Base-by-base conservation (phyloP, 1,140 invertebrate genomes). In the Dinoponera quadriceps region DNA sequence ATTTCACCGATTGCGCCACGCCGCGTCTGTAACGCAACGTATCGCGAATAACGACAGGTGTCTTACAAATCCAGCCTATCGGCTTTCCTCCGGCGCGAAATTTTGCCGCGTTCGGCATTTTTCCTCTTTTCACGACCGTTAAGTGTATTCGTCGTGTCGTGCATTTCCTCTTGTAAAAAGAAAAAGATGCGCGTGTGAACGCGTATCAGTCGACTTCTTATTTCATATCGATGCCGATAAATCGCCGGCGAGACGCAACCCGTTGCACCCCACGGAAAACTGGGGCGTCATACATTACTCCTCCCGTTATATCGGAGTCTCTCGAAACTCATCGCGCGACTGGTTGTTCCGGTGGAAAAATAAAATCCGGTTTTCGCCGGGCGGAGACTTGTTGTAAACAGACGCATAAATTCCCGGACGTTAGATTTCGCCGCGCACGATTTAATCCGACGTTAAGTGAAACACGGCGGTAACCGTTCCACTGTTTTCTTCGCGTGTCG, bases 321-420 rank as follows among this genome's bases (percentile, higher is more conserved):
- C 65, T 72, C 22, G 57, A 59, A 82, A 71, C 78, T 82, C 68
- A 29, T 49, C 7, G 68, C 20, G 27, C 29, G 27, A 59, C 20
- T 7, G 55, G n/a, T n/a, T n/a, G n/a, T n/a, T 25, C 68, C 20
- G 51, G 29, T 11, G 22, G 51, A 33, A 49, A 62, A 74, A 49
- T 22, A 49, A 11, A 29, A 60, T 38, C 38, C n/a, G 55, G 1
- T 20, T n/a, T 74, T 74, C 44, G 27, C n/a, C 69, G 25, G 27
- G 20, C n/a, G 25, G 27, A 14, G 25, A 51, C 54, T 74, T 60
- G 78, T 82, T 74, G 78, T 82, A 82, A 82, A 82, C 78, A 82
- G 25, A 62, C 44, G 69, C 57, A 82, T 82, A 82, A 82, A 82
- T 82, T 82, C 38, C 44, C 11, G 22, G 62, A 49, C 55, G 44